These are phyloP conservation scores for Gnathonemus longibarbis DNA, from an alignment of 2,113 vertebrate genomes.

Conservation along the genomic window DNA sequence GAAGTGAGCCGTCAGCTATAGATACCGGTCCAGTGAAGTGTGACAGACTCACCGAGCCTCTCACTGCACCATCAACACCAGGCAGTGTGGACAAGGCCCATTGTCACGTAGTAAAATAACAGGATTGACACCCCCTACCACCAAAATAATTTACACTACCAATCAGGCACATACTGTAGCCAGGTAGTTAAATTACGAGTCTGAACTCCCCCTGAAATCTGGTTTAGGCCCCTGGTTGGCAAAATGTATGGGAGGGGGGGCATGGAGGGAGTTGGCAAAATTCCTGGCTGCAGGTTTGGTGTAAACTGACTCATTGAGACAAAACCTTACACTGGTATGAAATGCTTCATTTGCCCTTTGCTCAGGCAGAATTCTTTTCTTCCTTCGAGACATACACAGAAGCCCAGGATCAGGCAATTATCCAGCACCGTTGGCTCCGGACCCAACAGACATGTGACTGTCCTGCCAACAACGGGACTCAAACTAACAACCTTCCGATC, in stretches of 20 bases:
- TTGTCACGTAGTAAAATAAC: neutral
- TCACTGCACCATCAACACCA: slow-evolving; percentile 24
- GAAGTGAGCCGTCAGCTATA: slow-evolving; percentile 33
- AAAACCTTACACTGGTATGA: neutral
- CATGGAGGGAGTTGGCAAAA: neutral
- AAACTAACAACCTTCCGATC: neutral
- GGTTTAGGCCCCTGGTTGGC: neutral
- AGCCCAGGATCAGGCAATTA: neutral
- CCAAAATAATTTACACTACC: neutral
- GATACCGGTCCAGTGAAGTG: slow-evolving; percentile 31
- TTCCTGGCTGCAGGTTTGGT: neutral
- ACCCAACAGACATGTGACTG: neutral
- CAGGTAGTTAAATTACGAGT: neutral
- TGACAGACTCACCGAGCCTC: slow-evolving; percentile 25
- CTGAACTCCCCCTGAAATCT: no score
- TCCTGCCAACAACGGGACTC: neutral
- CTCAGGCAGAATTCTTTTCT: neutral
- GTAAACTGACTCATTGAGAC: neutral
- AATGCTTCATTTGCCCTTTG: neutral
- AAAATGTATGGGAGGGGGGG: neutral
- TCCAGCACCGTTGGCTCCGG: neutral
- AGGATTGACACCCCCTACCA: neutral
- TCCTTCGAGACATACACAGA: neutral
- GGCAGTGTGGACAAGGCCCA: neutral
- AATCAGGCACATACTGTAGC: neutral